Percentiles rank a stretch among this genome's conserved stretches.
These are phyloP conservation scores for Tokudaia muenninki DNA, from an alignment of 2,797 vertebrate species.

Conservation along the genomic window DNA sequence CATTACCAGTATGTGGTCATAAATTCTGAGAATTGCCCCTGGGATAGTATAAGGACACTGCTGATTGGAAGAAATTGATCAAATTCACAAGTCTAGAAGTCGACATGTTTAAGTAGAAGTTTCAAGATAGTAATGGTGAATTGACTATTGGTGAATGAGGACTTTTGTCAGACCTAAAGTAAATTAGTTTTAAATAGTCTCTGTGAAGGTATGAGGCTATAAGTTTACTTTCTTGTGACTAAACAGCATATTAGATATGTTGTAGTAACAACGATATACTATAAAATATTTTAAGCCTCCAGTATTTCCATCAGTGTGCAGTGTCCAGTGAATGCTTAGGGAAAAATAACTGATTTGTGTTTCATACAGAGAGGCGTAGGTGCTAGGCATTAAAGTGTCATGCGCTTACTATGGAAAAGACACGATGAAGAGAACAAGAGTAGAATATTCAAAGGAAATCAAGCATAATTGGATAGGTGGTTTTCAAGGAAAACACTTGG, in stretches of 20 bases:
- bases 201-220: neutral
- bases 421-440: neutral
- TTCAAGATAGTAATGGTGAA: neutral
- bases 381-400: neutral
- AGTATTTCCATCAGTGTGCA: neutral
- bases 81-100: neutral
- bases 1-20: neutral
- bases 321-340: neutral
- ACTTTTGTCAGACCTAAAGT: neutral
- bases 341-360: neutral
- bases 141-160: neutral
- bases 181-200: neutral
- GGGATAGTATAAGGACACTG: fast-evolving
- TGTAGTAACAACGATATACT: neutral
- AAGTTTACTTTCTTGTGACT: neutral
- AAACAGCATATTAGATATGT: neutral
- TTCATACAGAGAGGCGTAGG: neutral
- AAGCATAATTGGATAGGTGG: neutral
- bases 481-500: neutral
- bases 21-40: neutral
- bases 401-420: neutral
- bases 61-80: neutral
- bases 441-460: neutral
- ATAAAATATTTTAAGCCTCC: neutral
- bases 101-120: neutral